Percentiles rank a stretch among this genome's conserved stretches.
Conservation (phyloP, 2,888 invertebrate genomes). For the Meteorus cinctellus region DNA sequence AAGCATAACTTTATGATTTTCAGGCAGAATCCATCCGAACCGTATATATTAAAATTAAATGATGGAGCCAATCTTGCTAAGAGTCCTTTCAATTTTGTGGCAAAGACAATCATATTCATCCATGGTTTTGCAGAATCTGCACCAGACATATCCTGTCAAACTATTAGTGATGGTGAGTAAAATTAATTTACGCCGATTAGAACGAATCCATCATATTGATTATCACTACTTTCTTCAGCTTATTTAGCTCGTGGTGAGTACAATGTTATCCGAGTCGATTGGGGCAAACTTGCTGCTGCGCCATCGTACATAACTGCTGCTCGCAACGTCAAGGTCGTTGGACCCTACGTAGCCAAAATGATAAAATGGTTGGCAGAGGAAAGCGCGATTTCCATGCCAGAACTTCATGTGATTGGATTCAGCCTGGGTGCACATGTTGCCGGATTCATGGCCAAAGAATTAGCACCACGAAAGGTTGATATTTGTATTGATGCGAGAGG, state of each 20-base stretch:
- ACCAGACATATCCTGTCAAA: background rate
- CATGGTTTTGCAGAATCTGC: background rate
- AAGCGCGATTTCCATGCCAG: background rate
- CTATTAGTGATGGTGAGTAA: background rate
- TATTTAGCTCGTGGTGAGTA: background rate
- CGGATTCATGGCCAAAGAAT: conserved; percentile 68
- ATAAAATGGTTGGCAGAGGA: background rate
- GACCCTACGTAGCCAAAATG: background rate
- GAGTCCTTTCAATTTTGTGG: background rate
- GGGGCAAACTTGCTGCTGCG: background rate
- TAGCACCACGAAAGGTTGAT: background rate
- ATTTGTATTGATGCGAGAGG: background rate
- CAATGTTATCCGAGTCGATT: background rate
- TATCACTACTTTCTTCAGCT: background rate
- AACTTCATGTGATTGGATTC: conserved; percentile 77
- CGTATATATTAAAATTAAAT: background rate
- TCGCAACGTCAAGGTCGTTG: background rate
- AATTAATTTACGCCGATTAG: background rate
- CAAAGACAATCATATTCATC: background rate
- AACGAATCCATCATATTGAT: background rate
- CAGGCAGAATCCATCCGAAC: background rate
- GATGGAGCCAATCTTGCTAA: background rate
- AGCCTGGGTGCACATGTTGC: conserved; percentile 80
- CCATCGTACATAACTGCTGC: background rate
- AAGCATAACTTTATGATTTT: background rate